Percentiles rank a stretch among this genome's conserved stretches.
These are phyloP conservation scores for Corynorhinus townsendii DNA, from an alignment of 2,113 vertebrate genomes.

Conservation along the genomic window DNA sequence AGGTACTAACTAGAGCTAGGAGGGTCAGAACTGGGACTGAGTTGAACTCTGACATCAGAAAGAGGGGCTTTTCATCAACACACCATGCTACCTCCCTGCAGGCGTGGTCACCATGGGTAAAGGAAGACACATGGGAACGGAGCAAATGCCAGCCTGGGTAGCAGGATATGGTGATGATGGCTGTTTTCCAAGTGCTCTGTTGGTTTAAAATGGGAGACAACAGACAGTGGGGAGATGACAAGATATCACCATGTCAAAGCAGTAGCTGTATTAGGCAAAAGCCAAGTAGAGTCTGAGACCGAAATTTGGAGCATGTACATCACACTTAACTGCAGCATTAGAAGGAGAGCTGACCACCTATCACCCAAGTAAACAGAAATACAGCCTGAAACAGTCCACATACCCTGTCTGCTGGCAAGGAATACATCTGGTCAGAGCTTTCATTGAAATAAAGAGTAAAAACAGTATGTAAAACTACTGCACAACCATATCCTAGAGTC, in stretches of 20 bases:
- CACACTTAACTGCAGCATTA: background rate
- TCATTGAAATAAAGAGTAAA: background rate
- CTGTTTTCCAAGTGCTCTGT: background rate
- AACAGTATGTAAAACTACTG: background rate
- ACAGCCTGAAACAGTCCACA: background rate
- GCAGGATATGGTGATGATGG: background rate
- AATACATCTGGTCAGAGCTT: background rate
- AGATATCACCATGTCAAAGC: background rate
- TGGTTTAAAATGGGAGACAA: background rate
- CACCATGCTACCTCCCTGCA: rapidly evolving
- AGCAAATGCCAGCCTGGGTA: background rate
- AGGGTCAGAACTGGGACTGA: background rate
- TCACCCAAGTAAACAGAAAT: background rate
- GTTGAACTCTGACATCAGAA: background rate
- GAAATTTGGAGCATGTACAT: background rate
- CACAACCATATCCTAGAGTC: background rate
- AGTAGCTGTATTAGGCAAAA: background rate
- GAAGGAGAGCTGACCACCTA: background rate
- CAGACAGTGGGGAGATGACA: background rate
- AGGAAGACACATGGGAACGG: background rate
- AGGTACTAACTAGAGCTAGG: background rate
- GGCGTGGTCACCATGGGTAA: background rate
- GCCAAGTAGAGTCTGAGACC: no score
- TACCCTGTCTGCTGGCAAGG: background rate
- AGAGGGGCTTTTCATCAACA: background rate